Evolutionary conservation across 1,140 invertebrate genomes (phyloP), one percentile per base, ranked within the genome.

Genomic region (Brachionus plicatilis): DNA sequence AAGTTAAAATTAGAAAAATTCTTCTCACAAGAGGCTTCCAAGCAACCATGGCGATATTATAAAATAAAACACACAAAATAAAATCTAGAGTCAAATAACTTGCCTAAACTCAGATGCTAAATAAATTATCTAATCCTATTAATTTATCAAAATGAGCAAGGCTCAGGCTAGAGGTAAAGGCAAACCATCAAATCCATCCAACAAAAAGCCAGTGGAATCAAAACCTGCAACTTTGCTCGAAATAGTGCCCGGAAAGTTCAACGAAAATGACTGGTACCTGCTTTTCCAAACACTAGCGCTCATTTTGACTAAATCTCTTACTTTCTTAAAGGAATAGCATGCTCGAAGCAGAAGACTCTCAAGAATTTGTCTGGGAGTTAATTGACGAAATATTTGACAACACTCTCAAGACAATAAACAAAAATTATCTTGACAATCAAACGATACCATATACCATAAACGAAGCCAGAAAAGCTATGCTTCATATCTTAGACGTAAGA

Each of bases 211-310:
- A 37, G 53, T 29, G 14, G 79, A 82, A 47, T 7, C 33, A 8
- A 68, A 83, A 41, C 60, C 20, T 0, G 5, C 82, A 17, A 70
- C 27, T 37, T 9, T 83, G 17, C 5, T 83, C 83, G 89, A 90
- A 86, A 90, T 90, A 79, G 88, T 89, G 7, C 88, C 88, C 41
- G 89, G 89, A 60, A 89, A 89, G 87, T 89, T 88, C 79, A 89
- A 86, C 85, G 89, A 90, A 78, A 87, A 88, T 84, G 88, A 89
- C 84, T 90, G 89, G 89, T 90, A 87, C 80, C 86, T 29, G 68
- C 47, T 41, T 56, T 43, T 45, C n/a, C 29, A 20, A n/a, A 29
- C 24, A 24, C n/a, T 50, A 79, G 24, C 1, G 14, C 2, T 3
- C 11, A 41, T 60, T 45, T 72, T 41, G 8, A 14, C 5, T 47